These are phyloP conservation scores for Micrastur ruficollis DNA, from an alignment of 2,797 vertebrate genomes.

Conservation along the genomic window DNA sequence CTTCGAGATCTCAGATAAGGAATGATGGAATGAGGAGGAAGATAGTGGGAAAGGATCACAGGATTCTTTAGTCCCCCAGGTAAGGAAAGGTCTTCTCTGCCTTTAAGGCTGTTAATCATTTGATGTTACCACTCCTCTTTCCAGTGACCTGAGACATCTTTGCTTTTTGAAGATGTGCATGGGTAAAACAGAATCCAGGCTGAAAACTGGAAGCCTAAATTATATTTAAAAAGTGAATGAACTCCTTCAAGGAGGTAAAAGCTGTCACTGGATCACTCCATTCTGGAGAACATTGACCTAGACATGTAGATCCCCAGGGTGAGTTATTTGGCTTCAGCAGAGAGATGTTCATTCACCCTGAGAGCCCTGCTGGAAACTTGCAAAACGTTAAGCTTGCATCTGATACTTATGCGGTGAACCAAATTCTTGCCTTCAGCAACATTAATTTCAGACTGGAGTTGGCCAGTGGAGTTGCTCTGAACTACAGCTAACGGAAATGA, in stretches of 20 bases:
- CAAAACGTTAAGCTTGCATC: neutral
- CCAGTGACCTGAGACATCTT: neutral
- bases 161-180: neutral
- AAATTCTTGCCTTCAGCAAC: neutral
- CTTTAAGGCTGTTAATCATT: rapidly evolving
- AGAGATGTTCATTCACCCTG: neutral
- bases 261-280: neutral
- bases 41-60: neutral
- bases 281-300: neutral
- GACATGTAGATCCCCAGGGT: neutral
- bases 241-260: neutral
- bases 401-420: neutral
- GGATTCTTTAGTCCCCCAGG: neutral
- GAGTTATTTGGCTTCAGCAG: neutral
- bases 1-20: neutral
- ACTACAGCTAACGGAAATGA: neutral
- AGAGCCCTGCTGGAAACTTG: neutral
- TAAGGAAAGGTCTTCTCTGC: neutral
- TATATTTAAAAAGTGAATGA: neutral
- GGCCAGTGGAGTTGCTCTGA: neutral
- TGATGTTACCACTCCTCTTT: neutral
- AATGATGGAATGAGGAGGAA: neutral
- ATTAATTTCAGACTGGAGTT: neutral
- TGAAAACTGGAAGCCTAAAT: neutral
- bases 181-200: neutral